phyloP scores from a whole-genome alignment of 2,888 invertebrate species.

The Cantharis flavilabris region DNA sequence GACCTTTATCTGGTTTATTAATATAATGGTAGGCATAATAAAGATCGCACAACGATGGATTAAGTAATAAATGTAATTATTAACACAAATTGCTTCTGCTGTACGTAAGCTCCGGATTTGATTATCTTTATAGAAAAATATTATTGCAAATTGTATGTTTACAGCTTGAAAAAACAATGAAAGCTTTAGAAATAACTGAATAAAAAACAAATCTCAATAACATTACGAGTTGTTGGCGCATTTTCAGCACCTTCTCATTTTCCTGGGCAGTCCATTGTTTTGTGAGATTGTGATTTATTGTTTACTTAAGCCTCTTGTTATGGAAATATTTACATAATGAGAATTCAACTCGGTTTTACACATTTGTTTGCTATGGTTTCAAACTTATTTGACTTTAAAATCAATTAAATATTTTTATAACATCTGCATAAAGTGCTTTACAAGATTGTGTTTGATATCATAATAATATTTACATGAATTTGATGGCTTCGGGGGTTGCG shows the following conservation, averaged over 20 bases:
- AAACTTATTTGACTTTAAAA: constrained; percentile 14
- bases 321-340: constrained; percentile 13
- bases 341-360: constrained; percentile 9
- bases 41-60: background rate
- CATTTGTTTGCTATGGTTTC: constrained; percentile 5
- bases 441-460: constrained; percentile 4
- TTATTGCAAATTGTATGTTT: background rate
- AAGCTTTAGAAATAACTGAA: background rate
- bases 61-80: background rate
- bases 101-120: background rate
- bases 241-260: constrained; percentile 7
- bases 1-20: background rate
- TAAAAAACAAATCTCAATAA: constrained; percentile 12
- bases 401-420: constrained; percentile 10
- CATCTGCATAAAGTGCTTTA: constrained; percentile 14
- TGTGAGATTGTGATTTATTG: constrained; percentile 14
- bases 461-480: constrained; percentile 2
- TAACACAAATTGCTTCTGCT: background rate
- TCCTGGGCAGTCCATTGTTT: constrained; percentile 11
- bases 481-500: background rate
- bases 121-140: background rate
- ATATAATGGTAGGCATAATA: background rate
- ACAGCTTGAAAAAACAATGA: background rate
- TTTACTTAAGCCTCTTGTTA: constrained; percentile 17
- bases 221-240: constrained; percentile 3